Evolutionary conservation across 1,140 invertebrate genomes (phyloP).

Genomic region (Philopotamus ludificatus): DNA sequence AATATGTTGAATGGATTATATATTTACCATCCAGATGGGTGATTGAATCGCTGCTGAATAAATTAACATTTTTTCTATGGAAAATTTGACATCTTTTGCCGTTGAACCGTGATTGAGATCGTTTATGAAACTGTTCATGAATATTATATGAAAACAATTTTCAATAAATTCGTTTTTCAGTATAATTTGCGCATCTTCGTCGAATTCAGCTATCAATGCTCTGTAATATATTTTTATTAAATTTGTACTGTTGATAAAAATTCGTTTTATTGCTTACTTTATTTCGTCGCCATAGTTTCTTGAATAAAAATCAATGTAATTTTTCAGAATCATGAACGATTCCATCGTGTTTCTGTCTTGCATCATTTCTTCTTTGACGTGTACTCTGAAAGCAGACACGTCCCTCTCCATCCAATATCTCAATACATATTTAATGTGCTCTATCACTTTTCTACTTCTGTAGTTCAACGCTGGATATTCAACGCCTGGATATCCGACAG

Average conservation of each 20-base stretch:
- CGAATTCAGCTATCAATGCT: conserved; percentile 21
- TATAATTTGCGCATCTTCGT: not conserved
- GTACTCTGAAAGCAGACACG: conserved; percentile 66
- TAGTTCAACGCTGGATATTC: conserved; percentile 57
- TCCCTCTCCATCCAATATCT: conserved; percentile 65
- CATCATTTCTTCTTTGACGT: conserved; percentile 38
- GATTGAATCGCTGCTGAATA: conserved; percentile 44
- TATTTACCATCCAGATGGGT: conserved; percentile 47
- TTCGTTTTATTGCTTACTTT: conserved; percentile 9
- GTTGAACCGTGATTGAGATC: conserved; percentile 41
- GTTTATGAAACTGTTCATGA: conserved; percentile 21
- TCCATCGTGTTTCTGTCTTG: conserved; percentile 8
- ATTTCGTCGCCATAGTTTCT: conserved; percentile 16
- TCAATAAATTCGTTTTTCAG: conserved; percentile 11
- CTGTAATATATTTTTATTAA: not conserved
- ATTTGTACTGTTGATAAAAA: not conserved
- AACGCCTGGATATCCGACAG: not conserved
- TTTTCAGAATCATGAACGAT: conserved; percentile 17
- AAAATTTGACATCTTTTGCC: conserved; percentile 43
- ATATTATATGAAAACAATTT: conserved; percentile 17
- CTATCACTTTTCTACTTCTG: conserved; percentile 47
- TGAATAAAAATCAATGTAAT: conserved; percentile 49
- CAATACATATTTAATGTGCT: conserved; percentile 55
- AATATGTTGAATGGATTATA: no score
- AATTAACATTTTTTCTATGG: conserved; percentile 46